Evolutionary conservation across 1,140 invertebrate genomes (phyloP).

Genomic region (Thaumetopoea pityocampa): DNA sequence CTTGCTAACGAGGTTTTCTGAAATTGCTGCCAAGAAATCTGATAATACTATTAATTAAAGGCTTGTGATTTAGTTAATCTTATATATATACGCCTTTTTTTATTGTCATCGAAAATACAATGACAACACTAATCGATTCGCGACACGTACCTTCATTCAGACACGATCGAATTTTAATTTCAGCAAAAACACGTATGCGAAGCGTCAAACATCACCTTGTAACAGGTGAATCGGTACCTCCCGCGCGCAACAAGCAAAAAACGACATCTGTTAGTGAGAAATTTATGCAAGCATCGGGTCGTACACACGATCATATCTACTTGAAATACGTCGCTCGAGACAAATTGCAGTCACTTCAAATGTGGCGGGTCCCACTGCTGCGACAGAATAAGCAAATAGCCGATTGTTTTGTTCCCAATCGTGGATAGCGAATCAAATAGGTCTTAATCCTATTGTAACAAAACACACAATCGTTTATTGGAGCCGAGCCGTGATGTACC

Average conservation of each 20-base stretch:
- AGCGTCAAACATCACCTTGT: slow-evolving; percentile 49
- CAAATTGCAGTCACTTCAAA: slow-evolving; percentile 70
- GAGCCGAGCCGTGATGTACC: slow-evolving; percentile 48
- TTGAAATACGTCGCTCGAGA: slow-evolving; percentile 59
- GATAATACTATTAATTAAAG: no score
- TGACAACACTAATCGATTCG: slow-evolving; percentile 26
- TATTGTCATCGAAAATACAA: neutral
- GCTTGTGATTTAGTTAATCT: no score
- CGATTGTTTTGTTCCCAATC: slow-evolving; percentile 36
- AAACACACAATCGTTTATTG: slow-evolving; percentile 49
- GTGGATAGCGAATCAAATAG: slow-evolving; percentile 27
- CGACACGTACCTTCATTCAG: slow-evolving; percentile 44
- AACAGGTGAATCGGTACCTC: slow-evolving; percentile 62
- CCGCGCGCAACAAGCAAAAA: slow-evolving; percentile 48
- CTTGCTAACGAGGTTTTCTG: no score
- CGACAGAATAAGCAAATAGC: slow-evolving; percentile 53
- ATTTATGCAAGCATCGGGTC: slow-evolving; percentile 53
- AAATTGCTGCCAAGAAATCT: no score
- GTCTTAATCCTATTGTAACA: slow-evolving; percentile 41
- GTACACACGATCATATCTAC: slow-evolving; percentile 67
- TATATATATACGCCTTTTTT: no score
- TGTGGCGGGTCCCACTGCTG: slow-evolving; percentile 41
- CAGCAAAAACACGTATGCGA: slow-evolving; percentile 47
- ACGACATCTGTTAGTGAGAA: slow-evolving; percentile 58
- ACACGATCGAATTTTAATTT: slow-evolving; percentile 62